Evolutionary conservation across 2,797 vertebrate species (phyloP).

Genomic region (Crocidura indochinensis): DNA sequence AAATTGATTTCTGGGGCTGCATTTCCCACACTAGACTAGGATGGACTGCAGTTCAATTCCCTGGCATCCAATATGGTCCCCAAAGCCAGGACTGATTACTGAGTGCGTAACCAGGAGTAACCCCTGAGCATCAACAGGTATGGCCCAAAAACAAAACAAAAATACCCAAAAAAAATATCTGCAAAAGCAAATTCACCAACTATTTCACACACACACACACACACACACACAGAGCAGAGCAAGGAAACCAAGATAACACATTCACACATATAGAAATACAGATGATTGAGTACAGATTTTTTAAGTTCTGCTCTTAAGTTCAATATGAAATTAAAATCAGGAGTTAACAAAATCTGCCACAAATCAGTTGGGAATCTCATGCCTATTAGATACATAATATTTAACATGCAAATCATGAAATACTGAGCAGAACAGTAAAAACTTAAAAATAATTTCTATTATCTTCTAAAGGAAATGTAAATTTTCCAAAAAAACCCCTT

Average conservation of each 20-base stretch:
- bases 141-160: too few relatives aligned
- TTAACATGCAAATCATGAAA: background rate
- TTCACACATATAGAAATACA: background rate
- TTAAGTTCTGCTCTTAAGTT: background rate
- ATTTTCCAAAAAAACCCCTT: background rate
- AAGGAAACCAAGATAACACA: conserved; percentile 25
- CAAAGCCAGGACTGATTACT: too few relatives aligned
- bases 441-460: background rate
- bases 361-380: background rate
- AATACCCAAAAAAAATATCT: background rate
- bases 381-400: background rate
- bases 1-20: too few relatives aligned
- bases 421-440: conserved; percentile 43
- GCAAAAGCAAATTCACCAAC: conserved; percentile 47
- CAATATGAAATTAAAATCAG: conserved; percentile 27
- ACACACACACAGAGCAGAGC: background rate
- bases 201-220: background rate
- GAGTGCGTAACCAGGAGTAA: too few relatives aligned
- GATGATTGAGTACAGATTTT: too few relatives aligned
- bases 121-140: too few relatives aligned
- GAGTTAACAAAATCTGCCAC: conserved; percentile 20
- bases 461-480: conserved; percentile 40
- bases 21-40: too few relatives aligned
- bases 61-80: too few relatives aligned
- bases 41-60: too few relatives aligned